Base-by-base conservation (phyloP, 2,888 invertebrate genomes). In the Drosophila leonis region DNA sequence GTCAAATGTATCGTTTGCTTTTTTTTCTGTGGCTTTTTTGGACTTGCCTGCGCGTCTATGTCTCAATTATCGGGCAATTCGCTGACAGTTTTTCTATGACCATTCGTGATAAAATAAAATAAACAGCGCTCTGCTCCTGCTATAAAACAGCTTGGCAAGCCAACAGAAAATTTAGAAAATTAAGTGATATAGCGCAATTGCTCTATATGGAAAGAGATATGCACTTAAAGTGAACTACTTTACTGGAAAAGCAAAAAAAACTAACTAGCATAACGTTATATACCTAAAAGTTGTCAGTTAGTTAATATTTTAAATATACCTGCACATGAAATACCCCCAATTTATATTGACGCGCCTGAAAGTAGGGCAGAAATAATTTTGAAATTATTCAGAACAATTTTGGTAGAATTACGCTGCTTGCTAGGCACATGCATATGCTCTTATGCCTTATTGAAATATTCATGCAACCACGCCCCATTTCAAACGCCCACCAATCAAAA, bases 1-100 rank as follows among this genome's bases (percentile, higher is more conserved):
- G 61, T 77, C 60, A 78, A 74, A 59, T 56, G 59, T 60, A 68
- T 56, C 66, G 44, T 59, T 65, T 29, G 44, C 52, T 57, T 37
- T 8, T 29, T 24, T 37, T 27, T 39, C 39, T 7, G 27, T 15
- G 24, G 1, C 0, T 20, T 35, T n/a, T 46, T 62, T 59, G 29
- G 41, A 33, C 41, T 54, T 48, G 24, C 57, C 10, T 59, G 49
- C 31, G 20, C 42, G 57, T 65, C 62, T 39, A 54, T 55, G 57
- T 65, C 69, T 74, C 60, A 56, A 78, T 78, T 77, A 74, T 65
- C 75, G 41, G 56, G 33, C 68, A 69, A 63, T 77, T 65, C 46
- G 52, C 62, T 78, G 76, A 76, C 74, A 78, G 62, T 48, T 57
- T 64, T 41, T 44, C 41, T 55, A 46, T 24, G 54, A 33, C n/a